Evolutionary conservation across 2,797 vertebrate genomes (phyloP).

Genomic region (Phylloscopus collybita): DNA sequence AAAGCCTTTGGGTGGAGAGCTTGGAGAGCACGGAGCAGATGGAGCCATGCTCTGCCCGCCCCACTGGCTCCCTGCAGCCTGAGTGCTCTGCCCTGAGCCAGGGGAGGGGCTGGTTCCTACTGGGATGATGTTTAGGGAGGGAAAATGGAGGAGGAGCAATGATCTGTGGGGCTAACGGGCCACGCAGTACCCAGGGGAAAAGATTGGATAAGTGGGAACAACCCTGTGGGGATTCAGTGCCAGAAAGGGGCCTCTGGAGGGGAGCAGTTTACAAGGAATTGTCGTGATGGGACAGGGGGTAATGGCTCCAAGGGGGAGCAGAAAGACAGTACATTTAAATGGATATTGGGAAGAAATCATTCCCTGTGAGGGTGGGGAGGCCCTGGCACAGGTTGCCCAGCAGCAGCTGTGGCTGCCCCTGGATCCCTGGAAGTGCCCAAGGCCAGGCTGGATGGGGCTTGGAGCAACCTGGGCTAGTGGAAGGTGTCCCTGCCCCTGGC

Average conservation of each 20-base stretch:
- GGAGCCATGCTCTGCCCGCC: accelerated
- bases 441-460: accelerated
- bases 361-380: accelerated
- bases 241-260: background rate
- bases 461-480: accelerated
- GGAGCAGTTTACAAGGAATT: background rate
- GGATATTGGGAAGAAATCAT: background rate
- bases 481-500: background rate
- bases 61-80: background rate
- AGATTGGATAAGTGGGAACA: background rate
- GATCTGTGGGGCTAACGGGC: accelerated
- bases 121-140: background rate
- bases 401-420: background rate
- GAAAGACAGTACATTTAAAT: background rate
- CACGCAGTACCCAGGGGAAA: accelerated
- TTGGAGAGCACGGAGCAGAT: background rate
- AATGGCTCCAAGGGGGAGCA: background rate
- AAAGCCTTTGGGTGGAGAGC: background rate
- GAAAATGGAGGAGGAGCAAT: background rate
- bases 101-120: background rate
- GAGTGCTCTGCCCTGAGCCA: background rate
- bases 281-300: background rate
- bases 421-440: background rate
- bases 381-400: background rate
- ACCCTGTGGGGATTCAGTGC: background rate